phyloP scores from a whole-genome alignment of 2,113 vertebrate species.

The Perognathus longimembris region DNA sequence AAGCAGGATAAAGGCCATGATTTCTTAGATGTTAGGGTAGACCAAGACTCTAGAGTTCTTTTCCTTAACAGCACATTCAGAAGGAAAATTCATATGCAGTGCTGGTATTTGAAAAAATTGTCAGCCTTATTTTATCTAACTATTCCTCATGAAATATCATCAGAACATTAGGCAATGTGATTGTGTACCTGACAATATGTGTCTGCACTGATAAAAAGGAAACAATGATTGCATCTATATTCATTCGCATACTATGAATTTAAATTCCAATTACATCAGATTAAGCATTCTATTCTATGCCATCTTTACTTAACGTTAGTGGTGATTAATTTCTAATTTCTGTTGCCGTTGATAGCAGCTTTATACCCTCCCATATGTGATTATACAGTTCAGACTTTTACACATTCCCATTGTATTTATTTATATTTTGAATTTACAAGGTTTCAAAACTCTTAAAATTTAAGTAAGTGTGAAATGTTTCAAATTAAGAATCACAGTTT shows the following conservation, averaged over 20 bases:
- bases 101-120: not conserved
- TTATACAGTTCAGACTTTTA: not conserved
- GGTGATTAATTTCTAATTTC: slow-evolving; percentile 71
- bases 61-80: slow-evolving; percentile 49
- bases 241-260: slow-evolving; percentile 64
- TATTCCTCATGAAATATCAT: slow-evolving; percentile 61
- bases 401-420: slow-evolving; percentile 52
- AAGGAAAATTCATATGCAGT: slow-evolving; percentile 57
- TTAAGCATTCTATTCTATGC: slow-evolving; percentile 52
- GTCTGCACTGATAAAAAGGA: slow-evolving; percentile 21
- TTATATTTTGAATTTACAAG: slow-evolving; percentile 59
- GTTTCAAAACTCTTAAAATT: slow-evolving; percentile 45
- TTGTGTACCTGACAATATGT: slow-evolving; percentile 44
- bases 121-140: slow-evolving; percentile 46
- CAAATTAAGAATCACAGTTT: slow-evolving; percentile 43
- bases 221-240: slow-evolving; percentile 31
- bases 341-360: slow-evolving; percentile 43
- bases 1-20: slow-evolving; percentile 23
- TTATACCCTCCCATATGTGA: slow-evolving; percentile 57
- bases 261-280: slow-evolving; percentile 71
- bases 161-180: slow-evolving; percentile 45
- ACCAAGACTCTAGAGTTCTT: slow-evolving; percentile 34
- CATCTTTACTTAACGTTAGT: slow-evolving; percentile 67
- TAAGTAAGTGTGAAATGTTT: slow-evolving; percentile 57
- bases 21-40: slow-evolving; percentile 3